Conservation (phyloP, 2,888 invertebrate species). For the Sarcophaga caerulescens region DNA sequence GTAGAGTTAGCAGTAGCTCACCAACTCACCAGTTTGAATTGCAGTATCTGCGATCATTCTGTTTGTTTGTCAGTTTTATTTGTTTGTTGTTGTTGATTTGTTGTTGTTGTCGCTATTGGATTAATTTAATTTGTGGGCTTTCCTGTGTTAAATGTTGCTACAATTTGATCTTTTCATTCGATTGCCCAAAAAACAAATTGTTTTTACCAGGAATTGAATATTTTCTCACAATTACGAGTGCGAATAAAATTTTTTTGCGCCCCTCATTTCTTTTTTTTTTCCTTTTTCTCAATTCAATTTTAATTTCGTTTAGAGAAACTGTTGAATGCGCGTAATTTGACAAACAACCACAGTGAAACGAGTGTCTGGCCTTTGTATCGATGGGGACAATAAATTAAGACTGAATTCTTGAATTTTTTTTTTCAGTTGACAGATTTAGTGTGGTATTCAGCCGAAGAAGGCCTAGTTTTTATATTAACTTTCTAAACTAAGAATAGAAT, state of each 20-base stretch:
- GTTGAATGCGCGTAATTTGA: not conserved
- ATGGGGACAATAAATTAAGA: not conserved
- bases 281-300: too few species aligned
- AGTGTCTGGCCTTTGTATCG: not conserved
- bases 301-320: too few species aligned
- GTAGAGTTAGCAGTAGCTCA: not conserved
- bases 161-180: not conserved
- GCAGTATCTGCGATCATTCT: not conserved
- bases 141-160: constrained; percentile 31
- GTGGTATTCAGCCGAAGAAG: not conserved
- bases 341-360: not conserved
- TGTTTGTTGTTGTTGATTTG: not conserved
- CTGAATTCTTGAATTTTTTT: not conserved
- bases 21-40: not conserved
- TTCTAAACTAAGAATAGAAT: not conserved
- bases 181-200: not conserved
- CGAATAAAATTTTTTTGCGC: too few species aligned
- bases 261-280: too few species aligned
- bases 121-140: constrained; percentile 57
- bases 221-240: not conserved
- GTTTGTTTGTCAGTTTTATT: not conserved
- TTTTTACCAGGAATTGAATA: not conserved
- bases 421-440: not conserved
- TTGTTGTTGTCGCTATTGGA: not conserved
- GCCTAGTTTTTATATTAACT: not conserved